Evolutionary conservation across 2,797 vertebrate species (phyloP), one percentile per base, ranked within the genome.

Genomic region (Schizopygopsis pylzovi): DNA sequence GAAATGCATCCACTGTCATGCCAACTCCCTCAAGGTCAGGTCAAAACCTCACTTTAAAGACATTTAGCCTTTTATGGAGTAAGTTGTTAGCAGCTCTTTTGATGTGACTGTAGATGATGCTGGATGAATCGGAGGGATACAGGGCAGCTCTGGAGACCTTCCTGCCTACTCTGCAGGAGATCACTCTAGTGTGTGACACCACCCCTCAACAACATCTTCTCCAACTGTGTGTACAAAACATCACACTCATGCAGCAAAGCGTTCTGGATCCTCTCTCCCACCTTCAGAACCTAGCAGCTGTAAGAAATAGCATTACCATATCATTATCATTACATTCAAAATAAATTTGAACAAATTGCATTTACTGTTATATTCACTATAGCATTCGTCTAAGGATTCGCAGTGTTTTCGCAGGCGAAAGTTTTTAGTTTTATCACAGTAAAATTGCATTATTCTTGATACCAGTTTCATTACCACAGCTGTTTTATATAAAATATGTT

Each of bases 71-170:
- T 28, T 28, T 12, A 49, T 67, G 41, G 5, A 67, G 25, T 25
- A 80, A 41, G 47, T 71, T 39, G 6, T 79, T 70, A 41, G 3
- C 16, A 56, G 6, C 28, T 85, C 22, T 61, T 47, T 6, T 68
- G 41, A 52, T 49, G 72, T 90, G 11, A 85, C 33, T 87, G 13
- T 59, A 99, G 98, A 95, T 98, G 94, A 95, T 97, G 82, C 92
- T 98, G 91, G 97, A 97, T 61, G 97, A 98, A 90, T 96, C 96
- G 0, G 95, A 96, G 85, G 95, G 97, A 92, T 98, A 97, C 89
- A 94, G 95, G 45, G 91, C 86, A 65, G 86, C 94, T 84, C 92
- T 99, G 47, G 94, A 93, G 13, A 90, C 90, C 12, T 91, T 97
- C 89, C 92, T 88, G 22, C 86, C 93, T 0, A 94, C 95, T 83